Conservation (phyloP, 1,140 invertebrate genomes). For the Aphaenogaster floridana region DNA sequence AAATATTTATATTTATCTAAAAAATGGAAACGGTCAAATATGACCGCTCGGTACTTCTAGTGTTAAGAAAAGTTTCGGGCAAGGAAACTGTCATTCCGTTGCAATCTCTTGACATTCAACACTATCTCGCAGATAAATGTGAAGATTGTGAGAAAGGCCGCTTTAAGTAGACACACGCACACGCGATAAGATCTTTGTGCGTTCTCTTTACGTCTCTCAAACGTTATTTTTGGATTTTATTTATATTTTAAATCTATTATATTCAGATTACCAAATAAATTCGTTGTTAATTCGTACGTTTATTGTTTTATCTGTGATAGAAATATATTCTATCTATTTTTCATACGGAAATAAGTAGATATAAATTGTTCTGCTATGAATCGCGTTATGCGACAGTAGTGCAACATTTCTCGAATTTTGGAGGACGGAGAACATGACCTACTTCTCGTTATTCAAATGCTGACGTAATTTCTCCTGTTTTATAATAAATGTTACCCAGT, state of each 20-base stretch:
- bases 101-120: background rate
- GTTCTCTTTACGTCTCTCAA: background rate
- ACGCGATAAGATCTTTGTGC: background rate
- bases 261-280: background rate
- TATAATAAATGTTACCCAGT: constrained; percentile 60
- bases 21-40: no score
- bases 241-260: background rate
- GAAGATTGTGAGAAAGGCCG: background rate
- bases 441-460: constrained; percentile 20
- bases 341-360: background rate
- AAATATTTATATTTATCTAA: no score
- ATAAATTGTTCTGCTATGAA: background rate
- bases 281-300: background rate
- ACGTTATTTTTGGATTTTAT: background rate
- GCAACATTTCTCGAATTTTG: constrained; percentile 7
- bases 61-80: no score
- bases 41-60: no score
- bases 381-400: background rate
- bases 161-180: background rate
- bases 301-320: background rate
- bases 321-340: constrained; percentile 43
- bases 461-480: constrained; percentile 36
- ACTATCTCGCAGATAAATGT: background rate
- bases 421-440: background rate
- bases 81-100: no score